Conservation (phyloP, 23 tunicate genomes). For the Trididemnum miniatum region DNA sequence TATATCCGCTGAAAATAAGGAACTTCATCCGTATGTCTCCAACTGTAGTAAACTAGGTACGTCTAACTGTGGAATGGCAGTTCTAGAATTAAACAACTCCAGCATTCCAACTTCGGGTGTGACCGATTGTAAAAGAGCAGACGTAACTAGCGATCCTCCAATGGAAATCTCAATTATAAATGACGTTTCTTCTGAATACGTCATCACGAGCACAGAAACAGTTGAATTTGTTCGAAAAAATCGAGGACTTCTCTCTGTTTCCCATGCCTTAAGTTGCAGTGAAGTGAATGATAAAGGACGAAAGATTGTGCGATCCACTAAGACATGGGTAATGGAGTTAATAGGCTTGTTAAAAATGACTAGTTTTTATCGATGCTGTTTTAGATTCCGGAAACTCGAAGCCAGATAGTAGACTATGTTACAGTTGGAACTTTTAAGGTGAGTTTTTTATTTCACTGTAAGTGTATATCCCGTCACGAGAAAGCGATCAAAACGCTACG, state of each 20-base stretch:
- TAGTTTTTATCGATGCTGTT: no score
- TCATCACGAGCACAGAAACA: not conserved
- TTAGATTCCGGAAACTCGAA: no score
- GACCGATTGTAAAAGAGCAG: not conserved
- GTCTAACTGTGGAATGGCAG: not conserved
- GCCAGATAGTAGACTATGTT: no score
- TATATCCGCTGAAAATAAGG: not conserved
- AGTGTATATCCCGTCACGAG: no score
- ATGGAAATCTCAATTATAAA: not conserved
- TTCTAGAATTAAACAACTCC: not conserved
- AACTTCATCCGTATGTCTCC: not conserved
- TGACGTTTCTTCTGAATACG: not conserved
- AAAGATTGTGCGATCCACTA: not conserved
- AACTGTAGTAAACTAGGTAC: not conserved
- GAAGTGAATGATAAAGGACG: not conserved
- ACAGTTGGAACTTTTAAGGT: no score
- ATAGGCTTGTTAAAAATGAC: no score
- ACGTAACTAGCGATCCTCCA: not conserved
- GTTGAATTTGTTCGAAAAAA: constrained; percentile 9
- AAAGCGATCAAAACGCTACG: no score
- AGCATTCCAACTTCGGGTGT: not conserved
- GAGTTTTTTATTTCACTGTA: no score
- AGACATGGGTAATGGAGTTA: constrained; percentile 17
- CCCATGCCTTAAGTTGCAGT: not conserved
- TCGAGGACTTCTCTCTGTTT: constrained; percentile 1